phyloP scores from a whole-genome alignment of 2,113 vertebrate genomes.

The Machaerirhynchus nigripectus region DNA sequence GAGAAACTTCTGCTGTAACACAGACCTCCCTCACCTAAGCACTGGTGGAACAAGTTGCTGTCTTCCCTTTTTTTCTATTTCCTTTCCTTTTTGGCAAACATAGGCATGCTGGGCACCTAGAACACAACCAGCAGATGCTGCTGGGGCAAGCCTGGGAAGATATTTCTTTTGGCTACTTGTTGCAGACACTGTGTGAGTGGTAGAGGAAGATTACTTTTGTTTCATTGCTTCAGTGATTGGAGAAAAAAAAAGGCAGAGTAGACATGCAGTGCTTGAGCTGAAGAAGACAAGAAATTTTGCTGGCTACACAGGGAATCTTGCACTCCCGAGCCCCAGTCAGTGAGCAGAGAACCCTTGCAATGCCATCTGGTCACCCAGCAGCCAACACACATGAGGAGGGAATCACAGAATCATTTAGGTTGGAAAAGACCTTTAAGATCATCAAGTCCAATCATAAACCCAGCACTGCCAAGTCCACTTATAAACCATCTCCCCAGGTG shows the following conservation, averaged over 20 bases:
- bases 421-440: neutral
- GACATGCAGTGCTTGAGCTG: neutral
- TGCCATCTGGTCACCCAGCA: neutral
- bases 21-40: neutral
- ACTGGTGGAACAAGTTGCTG: neutral
- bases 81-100: neutral
- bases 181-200: neutral
- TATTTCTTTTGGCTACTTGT: neutral
- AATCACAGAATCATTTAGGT: neutral
- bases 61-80: neutral
- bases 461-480: neutral
- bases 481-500: neutral
- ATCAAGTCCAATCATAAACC: neutral
- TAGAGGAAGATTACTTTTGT: neutral
- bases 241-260: neutral
- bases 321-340: neutral
- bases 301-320: neutral
- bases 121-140: neutral
- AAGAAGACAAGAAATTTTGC: neutral
- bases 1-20: neutral
- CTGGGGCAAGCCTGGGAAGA: neutral
- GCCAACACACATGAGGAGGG: neutral
- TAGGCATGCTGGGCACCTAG: neutral
- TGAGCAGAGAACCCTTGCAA: accelerated
- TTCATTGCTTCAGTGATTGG: neutral